These are phyloP conservation scores for Echiichthys vipera DNA, from an alignment of 2,797 vertebrate species.

Conservation along the genomic window DNA sequence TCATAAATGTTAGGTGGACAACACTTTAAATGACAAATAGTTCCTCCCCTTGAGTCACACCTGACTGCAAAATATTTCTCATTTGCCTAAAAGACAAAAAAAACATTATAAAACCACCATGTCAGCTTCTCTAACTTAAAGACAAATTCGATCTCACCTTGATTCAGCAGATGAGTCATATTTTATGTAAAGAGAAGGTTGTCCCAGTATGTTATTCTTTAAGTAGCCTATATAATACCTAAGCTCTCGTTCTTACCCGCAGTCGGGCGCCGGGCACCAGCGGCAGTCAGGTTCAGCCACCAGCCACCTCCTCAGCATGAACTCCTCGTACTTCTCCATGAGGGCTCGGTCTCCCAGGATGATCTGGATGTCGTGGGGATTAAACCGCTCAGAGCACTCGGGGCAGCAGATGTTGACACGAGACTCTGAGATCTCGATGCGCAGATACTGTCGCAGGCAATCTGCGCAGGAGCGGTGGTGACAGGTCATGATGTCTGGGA, in stretches of 20 bases:
- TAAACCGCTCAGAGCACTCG: constrained; percentile 97
- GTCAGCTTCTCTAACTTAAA: not conserved
- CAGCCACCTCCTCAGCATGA: constrained; percentile 97
- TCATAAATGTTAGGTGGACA: not conserved
- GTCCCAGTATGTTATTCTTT: not conserved
- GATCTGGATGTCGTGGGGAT: constrained; percentile 96
- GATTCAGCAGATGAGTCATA: not conserved
- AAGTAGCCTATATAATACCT: not conserved
- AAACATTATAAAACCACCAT: not conserved
- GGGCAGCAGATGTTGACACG: constrained; percentile 98
- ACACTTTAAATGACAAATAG: not conserved
- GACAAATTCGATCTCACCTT: not conserved
- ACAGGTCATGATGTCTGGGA: constrained; percentile 99
- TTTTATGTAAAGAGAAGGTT: not conserved
- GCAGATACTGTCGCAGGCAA: constrained; percentile 97
- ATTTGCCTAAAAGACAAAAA: not conserved
- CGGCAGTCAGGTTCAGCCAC: constrained; percentile 97
- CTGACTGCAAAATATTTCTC: not conserved
- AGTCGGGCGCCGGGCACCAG: constrained; percentile 98
- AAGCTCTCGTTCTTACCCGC: constrained; percentile 87
- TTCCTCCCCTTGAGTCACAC: not conserved
- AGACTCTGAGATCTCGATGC: constrained; percentile 98
- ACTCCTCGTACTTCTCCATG: constrained; percentile 99
- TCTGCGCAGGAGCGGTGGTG: constrained; percentile 97
- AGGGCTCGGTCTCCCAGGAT: constrained; percentile 94